Percentiles rank a stretch among this genome's conserved stretches.
phyloP scores from a whole-genome alignment of 1,140 invertebrate genomes.

The Tetranychus cinnabarinus region DNA sequence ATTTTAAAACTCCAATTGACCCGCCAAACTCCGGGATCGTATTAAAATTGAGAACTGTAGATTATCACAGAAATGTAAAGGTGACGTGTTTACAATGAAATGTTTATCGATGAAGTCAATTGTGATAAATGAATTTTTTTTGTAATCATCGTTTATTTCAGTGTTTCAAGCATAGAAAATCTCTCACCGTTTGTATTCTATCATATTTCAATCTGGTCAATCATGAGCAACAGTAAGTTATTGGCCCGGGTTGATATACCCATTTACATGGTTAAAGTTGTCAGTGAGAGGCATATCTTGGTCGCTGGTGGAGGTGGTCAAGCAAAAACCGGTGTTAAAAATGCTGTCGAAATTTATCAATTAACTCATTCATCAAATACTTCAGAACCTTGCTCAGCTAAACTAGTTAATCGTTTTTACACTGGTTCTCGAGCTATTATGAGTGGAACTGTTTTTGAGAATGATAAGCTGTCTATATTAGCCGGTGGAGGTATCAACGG shows the following conservation, averaged over 20 bases:
- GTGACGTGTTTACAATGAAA: too few species aligned
- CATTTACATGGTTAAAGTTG: conserved; percentile 60
- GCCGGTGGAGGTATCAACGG: conserved; percentile 63
- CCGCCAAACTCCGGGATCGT: too few species aligned
- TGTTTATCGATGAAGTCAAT: too few species aligned
- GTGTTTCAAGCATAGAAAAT: too few species aligned
- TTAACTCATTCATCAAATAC: not conserved
- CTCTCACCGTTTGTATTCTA: too few species aligned
- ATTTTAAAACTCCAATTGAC: too few species aligned
- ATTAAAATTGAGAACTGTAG: too few species aligned
- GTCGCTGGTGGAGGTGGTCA: conserved; percentile 84
- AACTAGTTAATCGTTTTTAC: not conserved
- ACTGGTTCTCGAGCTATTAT: conserved; percentile 58
- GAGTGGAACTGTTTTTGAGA: conserved; percentile 45
- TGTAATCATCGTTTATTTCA: too few species aligned
- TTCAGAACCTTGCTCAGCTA: not conserved
- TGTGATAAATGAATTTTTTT: too few species aligned
- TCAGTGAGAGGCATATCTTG: conserved; percentile 72
- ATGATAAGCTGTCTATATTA: conserved; percentile 44
- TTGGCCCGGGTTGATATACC: conserved; percentile 52
- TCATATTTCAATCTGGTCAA: too few species aligned
- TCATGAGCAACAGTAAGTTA: not conserved
- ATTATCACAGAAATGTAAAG: too few species aligned
- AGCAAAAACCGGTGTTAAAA: conserved; percentile 77
- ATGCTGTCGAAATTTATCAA: conserved; percentile 31